These are phyloP conservation scores for Monochamus alternatus DNA, from an alignment of 2,888 invertebrate genomes.

Conservation along the genomic window DNA sequence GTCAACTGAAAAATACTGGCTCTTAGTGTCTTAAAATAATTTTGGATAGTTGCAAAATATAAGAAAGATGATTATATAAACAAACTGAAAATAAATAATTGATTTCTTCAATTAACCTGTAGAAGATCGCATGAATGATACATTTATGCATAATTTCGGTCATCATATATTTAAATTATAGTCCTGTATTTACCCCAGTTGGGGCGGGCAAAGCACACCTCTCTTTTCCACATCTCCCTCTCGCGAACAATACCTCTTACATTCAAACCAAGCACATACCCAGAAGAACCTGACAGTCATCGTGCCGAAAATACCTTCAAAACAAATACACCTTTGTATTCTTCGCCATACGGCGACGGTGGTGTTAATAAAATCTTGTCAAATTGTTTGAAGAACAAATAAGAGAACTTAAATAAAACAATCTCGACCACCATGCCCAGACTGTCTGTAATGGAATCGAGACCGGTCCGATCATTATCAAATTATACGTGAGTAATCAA, in stretches of 20 bases:
- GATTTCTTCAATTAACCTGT: no score
- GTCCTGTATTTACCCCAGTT: not conserved
- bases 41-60: no score
- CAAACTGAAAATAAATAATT: no score
- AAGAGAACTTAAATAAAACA: conserved; percentile 52
- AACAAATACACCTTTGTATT: conserved; percentile 25
- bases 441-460: conserved; percentile 50
- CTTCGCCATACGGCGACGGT: not conserved
- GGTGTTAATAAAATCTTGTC: conserved; percentile 44
- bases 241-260: conserved; percentile 21
- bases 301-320: conserved; percentile 28
- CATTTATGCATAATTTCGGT: not conserved
- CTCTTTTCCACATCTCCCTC: not conserved
- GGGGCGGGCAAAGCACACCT: not conserved
- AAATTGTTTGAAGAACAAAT: conserved; percentile 39
- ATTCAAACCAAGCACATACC: conserved; percentile 9
- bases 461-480: conserved; percentile 60
- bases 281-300: conserved; percentile 18
- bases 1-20: no score
- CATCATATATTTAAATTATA: not conserved
- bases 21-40: no score
- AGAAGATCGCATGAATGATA: not conserved
- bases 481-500: conserved; percentile 66
- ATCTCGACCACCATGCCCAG: conserved; percentile 55
- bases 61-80: no score